Evolutionary conservation across 2,113 vertebrate species (phyloP), one percentile per base, ranked within the genome.

Genomic region (Accipiter virgatus): DNA sequence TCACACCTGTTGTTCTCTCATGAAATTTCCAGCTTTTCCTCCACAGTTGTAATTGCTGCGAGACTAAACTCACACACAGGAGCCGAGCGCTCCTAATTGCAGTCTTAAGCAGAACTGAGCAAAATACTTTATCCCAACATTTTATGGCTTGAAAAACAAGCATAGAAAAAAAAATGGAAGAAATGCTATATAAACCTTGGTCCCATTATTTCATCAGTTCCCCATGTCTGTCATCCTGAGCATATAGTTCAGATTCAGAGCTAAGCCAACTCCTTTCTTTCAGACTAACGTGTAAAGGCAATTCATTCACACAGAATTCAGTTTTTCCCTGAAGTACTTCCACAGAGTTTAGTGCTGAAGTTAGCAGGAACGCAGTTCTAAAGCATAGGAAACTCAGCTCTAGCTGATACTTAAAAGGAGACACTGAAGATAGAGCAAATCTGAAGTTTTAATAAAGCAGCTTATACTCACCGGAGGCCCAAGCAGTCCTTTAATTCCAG

Each of bases 391-490:
- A 82, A 65, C 21, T 50, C 40, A 71, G 48, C 23, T 68, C 7
- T 38, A 56, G 26, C 16, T 74, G n/a, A 38, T 72, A 36, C 16
- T 52, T 47, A 66, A 71, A 95, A 67, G 40, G 48, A 75, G 23
- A 34, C 6, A 13, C 5, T 50, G 43, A 84, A 85, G 27, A 53
- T 0, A 52, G 26, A 86, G 21, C 5, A 89, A 75, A 62, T 65
- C 8, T 34, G 56, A 78, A 68, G 18, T 68, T 81, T 68, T 55
- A 72, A 36, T 59, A 86, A 80, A 73, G 73, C 11, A 89, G 26
- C 19, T 18, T 73, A 88, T 98, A 98, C 98, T 86, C 96, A 99
- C 99, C 93, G 90, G 97, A 36, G 97, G 98, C 15, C 99, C 98
- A 58, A 96, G 62, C 68, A 98, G 96, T 87, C 98, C 98, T 86